A percentile compares a stretch with the other conserved stretches of the same genome.
phyloP scores from a whole-genome alignment of 2,888 invertebrate genomes.

The Julus scanicus region DNA sequence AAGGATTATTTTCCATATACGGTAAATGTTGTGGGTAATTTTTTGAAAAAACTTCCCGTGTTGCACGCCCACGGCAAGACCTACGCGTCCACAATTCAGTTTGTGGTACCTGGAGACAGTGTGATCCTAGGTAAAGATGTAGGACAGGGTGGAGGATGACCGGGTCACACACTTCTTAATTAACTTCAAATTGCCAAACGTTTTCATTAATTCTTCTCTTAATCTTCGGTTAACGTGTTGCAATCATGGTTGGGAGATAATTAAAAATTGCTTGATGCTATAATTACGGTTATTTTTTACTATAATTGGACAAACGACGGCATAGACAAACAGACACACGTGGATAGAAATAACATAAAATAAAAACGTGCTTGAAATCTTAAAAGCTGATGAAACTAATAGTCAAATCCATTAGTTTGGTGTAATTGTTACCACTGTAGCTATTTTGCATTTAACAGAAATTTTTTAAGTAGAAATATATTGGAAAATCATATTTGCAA shows the following conservation, averaged over 20 bases:
- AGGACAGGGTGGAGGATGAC: conserved; percentile 7
- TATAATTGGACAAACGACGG: background rate
- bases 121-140: background rate
- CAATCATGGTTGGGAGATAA: background rate
- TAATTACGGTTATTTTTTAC: background rate
- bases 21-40: background rate
- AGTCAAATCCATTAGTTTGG: too few relatives aligned
- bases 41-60: background rate
- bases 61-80: background rate
- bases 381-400: too few relatives aligned
- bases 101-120: conserved; percentile 8
- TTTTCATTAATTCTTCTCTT: background rate
- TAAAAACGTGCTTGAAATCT: too few relatives aligned
- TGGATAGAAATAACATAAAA: too few relatives aligned
- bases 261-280: background rate
- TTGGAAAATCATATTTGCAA: too few relatives aligned
- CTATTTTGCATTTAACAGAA: too few relatives aligned
- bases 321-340: background rate
- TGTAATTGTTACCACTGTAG: too few relatives aligned
- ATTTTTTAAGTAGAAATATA: too few relatives aligned
- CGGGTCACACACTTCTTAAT: conserved; percentile 36
- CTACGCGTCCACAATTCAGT: background rate
- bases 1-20: background rate
- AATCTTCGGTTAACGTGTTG: background rate
- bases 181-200: background rate